These are phyloP conservation scores for Drosophila burlai DNA, from an alignment of 1,140 invertebrate species.

Conservation along the genomic window DNA sequence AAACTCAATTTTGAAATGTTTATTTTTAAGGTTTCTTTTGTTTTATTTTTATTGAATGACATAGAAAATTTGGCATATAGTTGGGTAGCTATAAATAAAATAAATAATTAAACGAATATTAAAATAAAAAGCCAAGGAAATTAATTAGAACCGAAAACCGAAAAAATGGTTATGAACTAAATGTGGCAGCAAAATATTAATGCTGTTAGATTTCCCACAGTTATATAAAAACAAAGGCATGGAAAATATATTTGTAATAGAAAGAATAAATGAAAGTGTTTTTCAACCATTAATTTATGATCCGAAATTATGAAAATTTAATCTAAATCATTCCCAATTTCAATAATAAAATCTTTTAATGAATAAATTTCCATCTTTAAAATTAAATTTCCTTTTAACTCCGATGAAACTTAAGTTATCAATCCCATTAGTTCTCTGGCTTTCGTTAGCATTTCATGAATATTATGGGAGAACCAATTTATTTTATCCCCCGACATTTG, in stretches of 20 bases:
- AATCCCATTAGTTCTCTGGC: not conserved
- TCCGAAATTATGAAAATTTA: too few relatives aligned
- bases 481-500: slow-evolving; percentile 1
- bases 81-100: not conserved
- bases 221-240: not conserved
- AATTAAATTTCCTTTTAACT: not conserved
- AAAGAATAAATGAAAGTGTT: not conserved
- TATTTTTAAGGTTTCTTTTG: slow-evolving; percentile 41
- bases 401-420: not conserved
- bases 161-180: not conserved
- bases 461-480: not conserved
- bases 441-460: slow-evolving; percentile 5
- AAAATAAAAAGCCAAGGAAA: not conserved
- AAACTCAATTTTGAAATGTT: slow-evolving; percentile 26
- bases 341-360: not conserved
- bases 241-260: not conserved
- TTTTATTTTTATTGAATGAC: slow-evolving; percentile 42
- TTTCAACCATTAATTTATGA: not conserved
- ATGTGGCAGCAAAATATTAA: not conserved
- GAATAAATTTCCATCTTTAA: not conserved
- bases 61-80: slow-evolving; percentile 8
- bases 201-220: not conserved
- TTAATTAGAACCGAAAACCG: slow-evolving; percentile 9
- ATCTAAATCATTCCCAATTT: not conserved
- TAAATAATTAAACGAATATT: slow-evolving; percentile 7